Conservation (phyloP, 2,113 vertebrate genomes). For the Notarius lentiginosus region DNA sequence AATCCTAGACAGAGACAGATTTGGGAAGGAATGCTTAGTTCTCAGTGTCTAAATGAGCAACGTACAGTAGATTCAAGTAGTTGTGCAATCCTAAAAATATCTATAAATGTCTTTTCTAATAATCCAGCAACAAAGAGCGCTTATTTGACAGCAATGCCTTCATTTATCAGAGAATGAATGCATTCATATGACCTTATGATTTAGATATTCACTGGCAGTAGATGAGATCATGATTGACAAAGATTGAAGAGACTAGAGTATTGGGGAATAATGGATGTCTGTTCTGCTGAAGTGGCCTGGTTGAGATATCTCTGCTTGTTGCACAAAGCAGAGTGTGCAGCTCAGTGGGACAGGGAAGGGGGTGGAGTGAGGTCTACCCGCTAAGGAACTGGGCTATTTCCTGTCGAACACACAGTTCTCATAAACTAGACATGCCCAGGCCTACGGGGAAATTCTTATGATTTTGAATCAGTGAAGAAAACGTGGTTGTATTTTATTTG, state of each 20-base stretch:
- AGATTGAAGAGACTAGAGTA: conserved; percentile 34
- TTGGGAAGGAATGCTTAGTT: conserved; percentile 15
- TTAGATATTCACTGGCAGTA: conserved; percentile 29
- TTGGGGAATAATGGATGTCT: conserved; percentile 47
- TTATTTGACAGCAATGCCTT: background rate
- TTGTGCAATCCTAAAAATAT: conserved; percentile 13
- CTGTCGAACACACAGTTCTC: background rate
- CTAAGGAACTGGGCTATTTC: conserved; percentile 14
- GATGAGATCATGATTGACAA: conserved; percentile 48
- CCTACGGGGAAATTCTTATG: background rate
- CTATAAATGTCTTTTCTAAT: background rate
- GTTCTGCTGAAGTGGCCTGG: conserved; percentile 67
- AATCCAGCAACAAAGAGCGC: conserved; percentile 3
- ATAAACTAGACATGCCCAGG: background rate
- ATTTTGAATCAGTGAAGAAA: background rate
- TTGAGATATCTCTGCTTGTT: conserved; percentile 83
- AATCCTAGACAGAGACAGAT: conserved; percentile 30
- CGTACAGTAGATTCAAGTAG: background rate
- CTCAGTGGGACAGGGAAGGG: conserved; percentile 42
- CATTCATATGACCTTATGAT: conserved; percentile 31
- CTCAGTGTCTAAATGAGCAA: background rate
- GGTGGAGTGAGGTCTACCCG: conserved; percentile 14
- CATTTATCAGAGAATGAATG: conserved; percentile 31
- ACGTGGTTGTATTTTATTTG: background rate
- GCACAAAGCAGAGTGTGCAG: conserved; percentile 55